Base-by-base conservation (phyloP, 2,113 vertebrate species). In the Erinaceus europaeus region DNA sequence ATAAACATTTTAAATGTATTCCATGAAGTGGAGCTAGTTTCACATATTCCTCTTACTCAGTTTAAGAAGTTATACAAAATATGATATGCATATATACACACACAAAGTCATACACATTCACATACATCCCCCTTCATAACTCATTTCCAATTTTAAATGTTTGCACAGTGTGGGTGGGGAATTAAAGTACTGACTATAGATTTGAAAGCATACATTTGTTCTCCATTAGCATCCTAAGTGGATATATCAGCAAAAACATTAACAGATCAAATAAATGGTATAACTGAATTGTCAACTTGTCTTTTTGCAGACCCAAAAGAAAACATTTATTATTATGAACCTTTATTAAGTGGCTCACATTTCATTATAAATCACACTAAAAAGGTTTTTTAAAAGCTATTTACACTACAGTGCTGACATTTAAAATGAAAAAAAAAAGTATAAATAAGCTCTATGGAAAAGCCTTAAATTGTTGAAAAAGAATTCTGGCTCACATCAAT, bases 321-420 rank as follows among this genome's bases (percentile, higher is more conserved):
- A 97, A 97, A 96, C 92, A 94, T 96, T 97, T 97, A 95, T 96
- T 97, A 97, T 97, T 96, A 97, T 97, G 98, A 99, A 98, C 98
- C 98, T 98, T 98, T 99, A 99, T 99, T 99, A 98, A 97, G 96
- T 86, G 98, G 98, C 97, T 98, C 98, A 98, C 98, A 98, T 98
- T 98, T 98, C 98, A 98, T 97, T 99, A 99, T 98, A 99, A 99
- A 99, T 98, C 98, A 98, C 98, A 98, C 98, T 98, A 99, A 98
- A 99, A 99, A 98, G 98, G 96, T 97, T 97, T 94, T 88, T 98
- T 95, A 97, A 97, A 95, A 98, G 97, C 97, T 99, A 98, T 99
- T 98, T 99, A 99, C 98, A 99, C 98, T 98, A 99, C 98, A 99
- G 98, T 98, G 98, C 98, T 98, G 98, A 98, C 98, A 97, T 97